Conservation (phyloP, 1,140 invertebrate species). For the Macrocentrus cingulum region DNA sequence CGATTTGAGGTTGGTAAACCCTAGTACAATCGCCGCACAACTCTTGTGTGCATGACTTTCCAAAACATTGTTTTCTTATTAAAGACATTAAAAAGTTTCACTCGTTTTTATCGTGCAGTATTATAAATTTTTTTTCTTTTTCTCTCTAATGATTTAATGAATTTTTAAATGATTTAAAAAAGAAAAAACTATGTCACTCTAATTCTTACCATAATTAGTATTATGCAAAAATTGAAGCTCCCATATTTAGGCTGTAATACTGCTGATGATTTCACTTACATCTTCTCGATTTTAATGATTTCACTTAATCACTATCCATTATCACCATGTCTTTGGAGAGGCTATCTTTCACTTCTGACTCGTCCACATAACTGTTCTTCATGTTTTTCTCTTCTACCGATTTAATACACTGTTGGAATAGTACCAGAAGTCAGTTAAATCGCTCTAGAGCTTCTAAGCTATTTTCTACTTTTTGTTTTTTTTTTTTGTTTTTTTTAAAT, state of each 20-base stretch:
- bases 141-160: too few relatives aligned
- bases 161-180: too few relatives aligned
- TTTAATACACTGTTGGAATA: conserved; percentile 50
- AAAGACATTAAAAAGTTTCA: not conserved
- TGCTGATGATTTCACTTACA: not conserved
- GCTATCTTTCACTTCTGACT: conserved; percentile 50
- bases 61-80: not conserved
- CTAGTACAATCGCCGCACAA: too few relatives aligned
- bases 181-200: too few relatives aligned
- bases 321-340: conserved; percentile 42
- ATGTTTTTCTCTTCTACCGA: conserved; percentile 55
- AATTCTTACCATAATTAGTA: not conserved
- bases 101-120: not conserved
- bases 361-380: conserved; percentile 54
- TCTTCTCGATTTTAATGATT: conserved; percentile 6
- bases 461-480: conserved; percentile 6
- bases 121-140: not conserved
- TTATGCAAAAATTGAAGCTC: not conserved
- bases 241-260: conserved; percentile 16
- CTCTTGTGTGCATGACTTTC: not conserved
- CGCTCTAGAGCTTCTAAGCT: too few relatives aligned
- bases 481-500: not conserved
- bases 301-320: conserved; percentile 53
- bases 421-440: too few relatives aligned
- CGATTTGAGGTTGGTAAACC: too few relatives aligned